phyloP scores from a whole-genome alignment of 2,113 vertebrate species.

The Spermophilus dauricus region DNA sequence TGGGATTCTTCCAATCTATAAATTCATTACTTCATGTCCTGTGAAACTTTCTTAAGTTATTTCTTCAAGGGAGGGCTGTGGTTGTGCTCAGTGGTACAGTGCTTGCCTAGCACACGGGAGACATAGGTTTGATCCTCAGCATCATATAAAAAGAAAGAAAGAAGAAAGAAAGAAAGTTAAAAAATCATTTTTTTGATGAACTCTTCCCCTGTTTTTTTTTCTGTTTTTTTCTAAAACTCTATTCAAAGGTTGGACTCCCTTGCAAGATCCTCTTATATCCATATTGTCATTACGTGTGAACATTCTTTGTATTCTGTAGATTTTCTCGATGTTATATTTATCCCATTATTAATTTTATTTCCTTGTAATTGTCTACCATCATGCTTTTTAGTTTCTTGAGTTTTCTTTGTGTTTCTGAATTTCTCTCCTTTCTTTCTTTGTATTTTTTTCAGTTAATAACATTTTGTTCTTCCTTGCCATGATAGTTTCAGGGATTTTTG shows the following conservation, averaged over 20 bases:
- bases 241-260: not conserved
- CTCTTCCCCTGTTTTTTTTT: not conserved
- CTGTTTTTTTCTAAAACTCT: not conserved
- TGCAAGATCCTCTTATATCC: not conserved
- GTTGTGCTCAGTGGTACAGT: no score
- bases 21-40: not conserved
- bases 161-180: no score
- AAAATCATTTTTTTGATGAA: not conserved
- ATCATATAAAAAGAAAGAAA: no score
- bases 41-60: not conserved
- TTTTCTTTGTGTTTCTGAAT: not conserved
- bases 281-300: not conserved
- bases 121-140: no score
- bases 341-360: not conserved
- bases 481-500: no score
- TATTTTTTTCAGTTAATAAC: not conserved
- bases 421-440: not conserved
- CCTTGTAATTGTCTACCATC: not conserved
- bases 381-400: not conserved
- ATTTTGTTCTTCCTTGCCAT: not conserved
- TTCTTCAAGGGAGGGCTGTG: not conserved
- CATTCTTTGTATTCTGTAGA: not conserved
- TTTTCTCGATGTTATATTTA: not conserved
- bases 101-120: no score
- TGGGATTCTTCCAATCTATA: not conserved